These are phyloP conservation scores for Alca torda DNA, from an alignment of 2,797 vertebrate genomes.

Conservation along the genomic window DNA sequence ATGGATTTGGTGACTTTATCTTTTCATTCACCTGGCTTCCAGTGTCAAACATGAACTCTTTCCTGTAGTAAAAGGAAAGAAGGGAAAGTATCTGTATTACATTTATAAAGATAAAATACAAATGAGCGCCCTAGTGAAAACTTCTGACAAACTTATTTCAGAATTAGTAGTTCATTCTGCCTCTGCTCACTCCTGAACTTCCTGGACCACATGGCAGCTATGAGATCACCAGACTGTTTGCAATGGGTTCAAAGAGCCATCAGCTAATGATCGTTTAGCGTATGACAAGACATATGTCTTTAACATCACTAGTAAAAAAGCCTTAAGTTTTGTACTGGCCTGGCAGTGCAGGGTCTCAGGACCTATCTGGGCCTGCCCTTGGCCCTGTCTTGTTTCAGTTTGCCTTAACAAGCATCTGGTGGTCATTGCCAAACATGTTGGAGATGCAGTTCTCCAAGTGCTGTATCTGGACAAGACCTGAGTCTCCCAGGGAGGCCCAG, in stretches of 20 bases:
- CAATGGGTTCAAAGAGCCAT: background rate
- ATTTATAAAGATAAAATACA: background rate
- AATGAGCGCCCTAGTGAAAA: background rate
- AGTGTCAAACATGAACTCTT: background rate
- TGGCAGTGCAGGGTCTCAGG: background rate
- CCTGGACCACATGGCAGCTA: background rate
- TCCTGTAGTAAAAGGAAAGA: background rate
- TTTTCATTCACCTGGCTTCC: background rate
- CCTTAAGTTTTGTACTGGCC: background rate
- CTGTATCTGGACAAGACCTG: background rate
- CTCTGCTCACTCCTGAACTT: background rate
- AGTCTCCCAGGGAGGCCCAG: background rate
- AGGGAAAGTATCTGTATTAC: background rate
- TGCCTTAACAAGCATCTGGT: background rate
- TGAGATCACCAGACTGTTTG: background rate
- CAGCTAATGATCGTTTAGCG: rapidly evolving
- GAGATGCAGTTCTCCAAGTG: background rate
- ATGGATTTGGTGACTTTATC: background rate
- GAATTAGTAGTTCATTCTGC: background rate
- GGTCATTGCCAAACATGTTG: background rate
- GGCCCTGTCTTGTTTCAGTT: background rate
- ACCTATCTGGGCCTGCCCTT: background rate
- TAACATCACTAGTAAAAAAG: background rate
- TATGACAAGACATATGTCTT: background rate
- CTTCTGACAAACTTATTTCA: background rate